A percentile compares a stretch with the other conserved stretches of the same genome.
Evolutionary conservation across 2,113 vertebrate genomes (phyloP).

Genomic region (Cebidichthys violaceus): DNA sequence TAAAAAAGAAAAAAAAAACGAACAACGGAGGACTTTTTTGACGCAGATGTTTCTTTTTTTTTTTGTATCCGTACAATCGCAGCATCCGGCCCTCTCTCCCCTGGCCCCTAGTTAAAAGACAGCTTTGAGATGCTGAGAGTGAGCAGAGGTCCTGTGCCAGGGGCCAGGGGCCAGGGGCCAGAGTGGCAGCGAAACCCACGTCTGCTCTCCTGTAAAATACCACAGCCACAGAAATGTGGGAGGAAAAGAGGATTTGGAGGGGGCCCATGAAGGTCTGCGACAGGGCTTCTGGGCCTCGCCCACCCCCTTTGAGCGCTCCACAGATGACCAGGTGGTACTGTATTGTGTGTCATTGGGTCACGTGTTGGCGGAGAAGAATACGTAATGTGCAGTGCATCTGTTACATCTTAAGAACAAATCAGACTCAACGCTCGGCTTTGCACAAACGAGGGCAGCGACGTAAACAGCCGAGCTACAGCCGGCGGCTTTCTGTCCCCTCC

Average conservation of each 20-base stretch:
- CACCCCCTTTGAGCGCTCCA: conserved; percentile 43
- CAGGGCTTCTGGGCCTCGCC: conserved; percentile 46
- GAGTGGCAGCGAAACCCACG: conserved; percentile 71
- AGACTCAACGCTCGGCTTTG: not conserved
- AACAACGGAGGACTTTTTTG: conserved; percentile 75
- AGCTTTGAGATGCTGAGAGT: conserved; percentile 59
- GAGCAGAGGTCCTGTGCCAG: conserved; percentile 70
- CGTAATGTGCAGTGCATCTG: conserved; percentile 51
- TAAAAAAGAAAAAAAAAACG: conserved; percentile 72
- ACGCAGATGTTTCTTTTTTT: conserved; percentile 81
- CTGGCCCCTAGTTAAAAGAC: conserved; percentile 42
- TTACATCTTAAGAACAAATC: conserved; percentile 22
- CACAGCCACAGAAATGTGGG: conserved; percentile 63
- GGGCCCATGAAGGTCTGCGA: conserved; percentile 59
- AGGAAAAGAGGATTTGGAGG: conserved; percentile 76
- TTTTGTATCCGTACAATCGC: conserved; percentile 71
- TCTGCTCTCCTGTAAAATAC: conserved; percentile 72
- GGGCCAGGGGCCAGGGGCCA: conserved; percentile 71
- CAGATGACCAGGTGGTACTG: conserved; percentile 74
- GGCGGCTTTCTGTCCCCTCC: not conserved
- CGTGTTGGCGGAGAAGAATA: conserved; percentile 10
- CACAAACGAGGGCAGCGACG: not conserved
- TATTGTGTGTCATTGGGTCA: conserved; percentile 43
- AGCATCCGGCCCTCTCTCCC: conserved; percentile 67
- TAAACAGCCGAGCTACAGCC: not conserved